Base-by-base conservation (phyloP, 2,888 invertebrate species). In the Ichneumoninae sp. region DNA sequence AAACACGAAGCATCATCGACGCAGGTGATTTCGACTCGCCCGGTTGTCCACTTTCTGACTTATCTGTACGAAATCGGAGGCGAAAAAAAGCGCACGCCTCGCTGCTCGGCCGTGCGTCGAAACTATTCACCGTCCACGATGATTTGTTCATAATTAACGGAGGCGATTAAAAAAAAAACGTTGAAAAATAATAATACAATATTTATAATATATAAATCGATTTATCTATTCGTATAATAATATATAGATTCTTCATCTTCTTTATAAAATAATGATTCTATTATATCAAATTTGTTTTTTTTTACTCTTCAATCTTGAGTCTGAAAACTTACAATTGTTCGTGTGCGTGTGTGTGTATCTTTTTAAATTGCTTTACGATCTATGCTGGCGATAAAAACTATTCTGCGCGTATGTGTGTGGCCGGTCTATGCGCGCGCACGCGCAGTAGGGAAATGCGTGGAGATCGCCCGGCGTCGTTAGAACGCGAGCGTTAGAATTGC, bases 211-310 rank as follows among this genome's bases (percentile, higher is more conserved):
- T 88, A 88, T 83, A 83, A 89, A 89, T 91, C 90, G 89, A 89
- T 90, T 89, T 90, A 91, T 91, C 89, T 91, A 89, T 90, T 87
- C 85, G 82, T 89, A 89, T 86, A 83, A 90, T 90, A 91, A 90
- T 92, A 91, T 92, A 92, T 92, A 92, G 88, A 90, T 91, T 89
- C 88, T 91, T 90, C 81, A 82, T 60, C 76, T 79, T 89, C 88
- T 89, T 89, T 91, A 92, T 92, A 92, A 92, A 92, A 93, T 92
- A 92, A 91, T 90, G 87, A 73, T 90, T 92, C 89, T 93, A 91
- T 92, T 88, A 91, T 91, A 91, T 90, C 90, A 91, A 90, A 88
- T 89, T 87, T 90, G 83, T 88, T 47, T 88, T 80, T 70, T 69
- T 77, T 63, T 83, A 47, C 52, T 76, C 73, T 57, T 69, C 33